Percentiles rank a stretch among this genome's conserved stretches.
These are phyloP conservation scores for Neoscelio sp. DNA, from an alignment of 2,888 invertebrate genomes.

Conservation along the genomic window DNA sequence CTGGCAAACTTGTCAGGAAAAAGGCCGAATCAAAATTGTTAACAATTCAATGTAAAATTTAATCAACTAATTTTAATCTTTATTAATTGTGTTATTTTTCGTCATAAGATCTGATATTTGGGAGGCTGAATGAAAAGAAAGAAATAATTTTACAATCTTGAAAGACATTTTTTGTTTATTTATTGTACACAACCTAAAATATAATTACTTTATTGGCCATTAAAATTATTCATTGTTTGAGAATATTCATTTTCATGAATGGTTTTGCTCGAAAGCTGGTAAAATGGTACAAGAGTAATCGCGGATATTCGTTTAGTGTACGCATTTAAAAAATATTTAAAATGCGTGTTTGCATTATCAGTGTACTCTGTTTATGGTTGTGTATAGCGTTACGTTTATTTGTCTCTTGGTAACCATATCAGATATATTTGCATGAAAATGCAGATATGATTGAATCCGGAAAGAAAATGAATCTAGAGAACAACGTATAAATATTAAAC, in stretches of 20 bases:
- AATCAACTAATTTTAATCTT: no score
- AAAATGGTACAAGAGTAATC: constrained; percentile 13
- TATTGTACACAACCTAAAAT: no score
- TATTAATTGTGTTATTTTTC: no score
- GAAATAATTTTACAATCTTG: no score
- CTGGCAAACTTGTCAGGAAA: no score
- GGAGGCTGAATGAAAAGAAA: no score
- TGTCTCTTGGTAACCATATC: constrained; percentile 59
- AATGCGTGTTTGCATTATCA: constrained; percentile 50
- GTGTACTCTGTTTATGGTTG: constrained; percentile 16
- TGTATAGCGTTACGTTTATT: constrained; percentile 48
- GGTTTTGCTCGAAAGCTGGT: not conserved
- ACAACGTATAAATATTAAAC: constrained; percentile 61
- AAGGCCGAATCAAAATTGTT: no score
- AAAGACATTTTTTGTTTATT: no score
- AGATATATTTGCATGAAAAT: constrained; percentile 65
- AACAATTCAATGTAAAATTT: no score
- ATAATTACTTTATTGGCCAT: no score
- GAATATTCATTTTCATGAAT: constrained; percentile 15
- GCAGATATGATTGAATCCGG: constrained; percentile 65
- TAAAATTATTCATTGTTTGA: no score
- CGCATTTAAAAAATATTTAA: constrained; percentile 32
- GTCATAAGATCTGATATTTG: no score
- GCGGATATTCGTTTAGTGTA: constrained; percentile 14
- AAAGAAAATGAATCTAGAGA: constrained; percentile 61